Conservation (phyloP, 2,797 vertebrate species). For the Alectoris magna region DNA sequence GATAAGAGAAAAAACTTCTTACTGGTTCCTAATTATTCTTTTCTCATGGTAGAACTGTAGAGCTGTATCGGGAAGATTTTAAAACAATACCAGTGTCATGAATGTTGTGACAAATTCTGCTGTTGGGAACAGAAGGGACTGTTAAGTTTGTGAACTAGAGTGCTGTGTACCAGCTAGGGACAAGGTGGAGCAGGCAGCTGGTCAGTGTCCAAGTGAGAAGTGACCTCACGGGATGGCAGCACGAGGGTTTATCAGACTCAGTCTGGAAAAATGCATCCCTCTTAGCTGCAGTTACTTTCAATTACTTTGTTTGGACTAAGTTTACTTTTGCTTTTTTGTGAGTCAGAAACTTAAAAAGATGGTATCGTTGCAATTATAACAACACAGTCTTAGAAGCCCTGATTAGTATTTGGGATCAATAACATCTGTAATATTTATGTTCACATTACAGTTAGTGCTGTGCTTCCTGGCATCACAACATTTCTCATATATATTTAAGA, state of each 20-base stretch:
- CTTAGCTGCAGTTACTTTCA: background rate
- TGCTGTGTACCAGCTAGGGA: background rate
- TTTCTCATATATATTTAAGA: background rate
- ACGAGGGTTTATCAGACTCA: background rate
- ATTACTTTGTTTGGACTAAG: background rate
- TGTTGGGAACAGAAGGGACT: background rate
- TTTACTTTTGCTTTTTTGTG: background rate
- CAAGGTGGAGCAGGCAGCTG: background rate
- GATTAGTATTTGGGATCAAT: slow-evolving; percentile 50
- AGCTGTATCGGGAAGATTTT: background rate
- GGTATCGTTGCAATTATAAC: background rate
- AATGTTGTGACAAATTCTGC: background rate
- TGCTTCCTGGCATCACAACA: background rate
- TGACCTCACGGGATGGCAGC: background rate
- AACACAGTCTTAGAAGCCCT: background rate
- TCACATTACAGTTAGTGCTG: background rate
- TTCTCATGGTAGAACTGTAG: background rate
- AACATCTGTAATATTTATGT: slow-evolving; percentile 27
- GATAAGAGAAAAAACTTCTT: background rate
- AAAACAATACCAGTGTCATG: background rate
- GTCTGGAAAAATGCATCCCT: background rate
- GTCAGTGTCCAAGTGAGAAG: background rate
- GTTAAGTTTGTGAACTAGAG: background rate
- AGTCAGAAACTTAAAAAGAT: background rate
- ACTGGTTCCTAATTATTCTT: background rate